Percentiles rank a stretch among this genome's conserved stretches.
Conservation (phyloP, 2,797 vertebrate species). For the Phoxinus dragarum region DNA sequence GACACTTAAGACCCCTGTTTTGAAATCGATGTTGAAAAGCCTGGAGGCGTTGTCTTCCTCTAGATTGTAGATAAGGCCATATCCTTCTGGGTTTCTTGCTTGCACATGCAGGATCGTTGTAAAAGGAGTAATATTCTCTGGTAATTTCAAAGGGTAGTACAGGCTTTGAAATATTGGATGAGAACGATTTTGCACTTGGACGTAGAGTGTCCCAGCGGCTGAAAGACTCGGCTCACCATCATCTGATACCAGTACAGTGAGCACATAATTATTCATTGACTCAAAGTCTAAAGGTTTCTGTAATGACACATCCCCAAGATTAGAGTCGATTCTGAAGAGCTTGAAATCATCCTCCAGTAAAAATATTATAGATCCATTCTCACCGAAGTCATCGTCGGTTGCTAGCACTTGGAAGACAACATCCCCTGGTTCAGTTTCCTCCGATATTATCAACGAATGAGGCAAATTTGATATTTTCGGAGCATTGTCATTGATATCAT, state of each 20-base stretch:
- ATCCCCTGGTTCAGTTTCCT: conserved; percentile 90
- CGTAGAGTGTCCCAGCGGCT: conserved; percentile 80
- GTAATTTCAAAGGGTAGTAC: conserved; percentile 89
- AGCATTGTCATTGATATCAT: conserved; percentile 91
- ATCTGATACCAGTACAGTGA: conserved; percentile 86
- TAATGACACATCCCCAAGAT: conserved; percentile 91
- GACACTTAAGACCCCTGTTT: conserved; percentile 92
- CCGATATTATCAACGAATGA: conserved; percentile 86
- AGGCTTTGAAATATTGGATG: conserved; percentile 94
- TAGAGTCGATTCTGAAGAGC: conserved; percentile 91
- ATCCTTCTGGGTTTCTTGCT: conserved; percentile 93
- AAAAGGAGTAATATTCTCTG: conserved; percentile 89
- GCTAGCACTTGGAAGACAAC: conserved; percentile 92
- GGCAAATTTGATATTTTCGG: conserved; percentile 91
- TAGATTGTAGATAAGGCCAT: conserved; percentile 94
- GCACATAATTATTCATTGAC: conserved; percentile 88
- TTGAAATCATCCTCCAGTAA: conserved; percentile 86
- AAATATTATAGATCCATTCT: conserved; percentile 86
- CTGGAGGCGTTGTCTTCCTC: conserved; percentile 86
- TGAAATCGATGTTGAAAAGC: conserved; percentile 91
- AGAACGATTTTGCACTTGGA: conserved; percentile 92
- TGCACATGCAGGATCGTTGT: conserved; percentile 94
- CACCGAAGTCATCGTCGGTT: conserved; percentile 85
- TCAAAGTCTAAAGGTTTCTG: conserved; percentile 91
- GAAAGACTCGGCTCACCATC: conserved; percentile 82